Percentiles rank a stretch among this genome's conserved stretches.
These are phyloP conservation scores for Coenonympha glycerion DNA, from an alignment of 2,888 invertebrate species.

Conservation along the genomic window DNA sequence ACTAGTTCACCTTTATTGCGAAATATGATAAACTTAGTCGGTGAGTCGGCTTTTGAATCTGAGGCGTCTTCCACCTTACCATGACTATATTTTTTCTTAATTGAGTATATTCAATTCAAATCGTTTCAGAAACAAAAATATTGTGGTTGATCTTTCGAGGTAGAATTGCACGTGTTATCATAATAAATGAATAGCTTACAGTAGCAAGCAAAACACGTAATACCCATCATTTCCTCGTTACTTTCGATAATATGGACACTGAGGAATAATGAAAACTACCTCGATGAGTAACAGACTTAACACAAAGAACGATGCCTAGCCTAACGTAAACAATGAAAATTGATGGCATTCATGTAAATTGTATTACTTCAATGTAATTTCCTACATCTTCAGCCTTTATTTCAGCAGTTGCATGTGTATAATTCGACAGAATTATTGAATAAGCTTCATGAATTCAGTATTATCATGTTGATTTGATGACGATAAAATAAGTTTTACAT, in stretches of 20 bases:
- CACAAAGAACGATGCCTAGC: slow-evolving; percentile 33
- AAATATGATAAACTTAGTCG: neutral
- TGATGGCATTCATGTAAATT: slow-evolving; percentile 21
- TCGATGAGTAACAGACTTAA: slow-evolving; percentile 34
- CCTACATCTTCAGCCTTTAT: slow-evolving; percentile 1
- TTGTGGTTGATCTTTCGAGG: slow-evolving; percentile 30
- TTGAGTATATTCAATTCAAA: neutral
- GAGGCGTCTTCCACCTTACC: neutral
- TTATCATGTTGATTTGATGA: too few species aligned
- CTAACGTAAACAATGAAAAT: slow-evolving; percentile 25
- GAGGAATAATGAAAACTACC: slow-evolving; percentile 39
- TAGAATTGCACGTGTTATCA: slow-evolving; percentile 35
- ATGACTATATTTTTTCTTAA: neutral
- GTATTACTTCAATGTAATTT: slow-evolving; percentile 20
- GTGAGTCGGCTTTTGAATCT: neutral
- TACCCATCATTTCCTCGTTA: slow-evolving; percentile 50
- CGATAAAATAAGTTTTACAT: too few species aligned
- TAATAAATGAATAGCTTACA: slow-evolving; percentile 44
- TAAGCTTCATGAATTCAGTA: too few species aligned
- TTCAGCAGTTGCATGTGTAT: neutral
- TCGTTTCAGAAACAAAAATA: slow-evolving; percentile 21
- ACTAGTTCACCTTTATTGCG: too few species aligned
- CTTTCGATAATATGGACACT: slow-evolving; percentile 48
- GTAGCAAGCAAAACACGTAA: slow-evolving; percentile 47
- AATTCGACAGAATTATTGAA: neutral